Conservation (phyloP, 2,113 vertebrate genomes). For the Tylochromis polylepis region DNA sequence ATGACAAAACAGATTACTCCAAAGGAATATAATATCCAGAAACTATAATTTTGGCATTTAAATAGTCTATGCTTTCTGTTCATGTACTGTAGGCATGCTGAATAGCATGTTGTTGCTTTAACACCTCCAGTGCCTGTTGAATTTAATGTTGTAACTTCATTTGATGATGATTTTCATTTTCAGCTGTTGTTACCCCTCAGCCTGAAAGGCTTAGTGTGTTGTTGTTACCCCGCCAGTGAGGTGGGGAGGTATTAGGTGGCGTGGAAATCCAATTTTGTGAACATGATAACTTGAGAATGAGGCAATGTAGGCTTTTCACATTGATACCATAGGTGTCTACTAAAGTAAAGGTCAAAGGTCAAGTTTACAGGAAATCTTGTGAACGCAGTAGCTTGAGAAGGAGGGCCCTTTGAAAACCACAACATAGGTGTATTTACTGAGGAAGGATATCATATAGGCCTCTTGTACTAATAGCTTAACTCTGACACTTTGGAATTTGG, state of each 20-base stretch:
- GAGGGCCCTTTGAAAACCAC: not conserved
- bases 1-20: not conserved
- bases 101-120: not conserved
- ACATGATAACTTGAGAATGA: not conserved
- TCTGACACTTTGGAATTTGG: too few relatives aligned
- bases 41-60: not conserved
- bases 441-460: not conserved
- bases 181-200: not conserved
- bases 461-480: too few relatives aligned
- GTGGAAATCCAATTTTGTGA: not conserved
- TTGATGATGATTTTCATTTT: not conserved
- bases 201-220: not conserved
- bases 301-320: not conserved
- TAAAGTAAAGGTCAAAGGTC: not conserved
- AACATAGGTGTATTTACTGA: not conserved
- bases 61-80: not conserved
- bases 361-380: not conserved
- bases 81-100: not conserved
- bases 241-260: not conserved
- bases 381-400: not conserved
- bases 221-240: not conserved
- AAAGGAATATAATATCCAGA: not conserved
- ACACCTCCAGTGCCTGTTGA: not conserved
- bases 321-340: not conserved
- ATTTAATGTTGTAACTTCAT: not conserved